Base-by-base conservation (phyloP, 2,888 invertebrate genomes). In the Aphidoletes aphidimyza region DNA sequence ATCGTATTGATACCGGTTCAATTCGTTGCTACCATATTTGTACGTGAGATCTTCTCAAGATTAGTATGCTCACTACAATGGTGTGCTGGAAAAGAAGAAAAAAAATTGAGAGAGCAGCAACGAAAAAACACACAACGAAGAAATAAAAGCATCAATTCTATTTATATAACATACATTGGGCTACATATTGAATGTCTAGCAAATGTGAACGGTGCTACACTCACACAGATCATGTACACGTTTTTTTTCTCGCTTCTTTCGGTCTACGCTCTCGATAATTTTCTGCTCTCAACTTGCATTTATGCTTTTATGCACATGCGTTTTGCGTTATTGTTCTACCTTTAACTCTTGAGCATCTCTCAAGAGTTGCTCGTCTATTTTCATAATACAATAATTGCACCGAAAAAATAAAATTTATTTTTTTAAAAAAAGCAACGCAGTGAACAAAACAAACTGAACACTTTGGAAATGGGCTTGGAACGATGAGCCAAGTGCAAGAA, bases 1-100 rank as follows among this genome's bases (percentile, higher is more conserved):
- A 22, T 54, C 22, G 69, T 69, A 30, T 69, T 69, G 26, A 30
- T 69, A 69, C 69, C 69, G 69, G 69, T 69, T 69, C 69, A 69
- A 69, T 69, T 69, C 69, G 69, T 69, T 69, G 69, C 34, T 69
- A 69, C 69, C 69, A 69, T 69, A 69, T 69, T 69, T 69, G 69
- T 69, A 69, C 69, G 69, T 69, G 69, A 69, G 69, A 69, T 69
- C 69, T 69, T 69, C 14, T 69, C 30, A 69, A 69, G 69, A 69
- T 69, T 30, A 69, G 30, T 69, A 54, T 54, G 54, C 54, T 54
- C 54, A 54, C 54, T 54, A 54, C 54, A 54, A 54, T 54, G 30
- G 69, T 69, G 69, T 19, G 69, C 14, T 69, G 26, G 14, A 30
- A 30, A 54, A 22, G 22, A 47, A 47, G 17, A 9, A 14, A 9